These are phyloP conservation scores for Cantharis rustica DNA, from an alignment of 2,888 invertebrate species.

Conservation along the genomic window DNA sequence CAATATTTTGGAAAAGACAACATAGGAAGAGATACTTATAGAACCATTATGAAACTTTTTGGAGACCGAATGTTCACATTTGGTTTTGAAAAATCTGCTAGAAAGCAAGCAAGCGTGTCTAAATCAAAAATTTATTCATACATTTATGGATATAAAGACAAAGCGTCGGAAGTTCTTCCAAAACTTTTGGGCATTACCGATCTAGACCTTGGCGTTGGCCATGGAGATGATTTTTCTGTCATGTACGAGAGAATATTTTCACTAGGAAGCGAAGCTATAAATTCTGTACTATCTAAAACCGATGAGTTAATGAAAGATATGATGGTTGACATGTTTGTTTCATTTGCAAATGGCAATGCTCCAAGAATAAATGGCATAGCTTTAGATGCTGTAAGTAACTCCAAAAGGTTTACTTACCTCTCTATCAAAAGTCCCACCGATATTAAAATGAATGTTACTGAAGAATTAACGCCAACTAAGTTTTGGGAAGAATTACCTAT, in stretches of 20 bases:
- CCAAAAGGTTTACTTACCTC: constrained; percentile 1
- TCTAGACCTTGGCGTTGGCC: not conserved
- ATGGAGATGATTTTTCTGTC: constrained; percentile 6
- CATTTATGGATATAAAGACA: not conserved
- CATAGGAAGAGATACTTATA: no score
- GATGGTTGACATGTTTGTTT: constrained; percentile 3
- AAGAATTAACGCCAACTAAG: not conserved
- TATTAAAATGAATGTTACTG: not conserved
- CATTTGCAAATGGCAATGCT: not conserved
- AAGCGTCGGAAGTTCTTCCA: not conserved
- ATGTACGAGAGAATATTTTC: not conserved
- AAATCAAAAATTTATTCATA: not conserved
- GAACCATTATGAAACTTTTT: no score
- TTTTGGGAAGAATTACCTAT: constrained; percentile 14
- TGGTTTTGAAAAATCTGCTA: no score
- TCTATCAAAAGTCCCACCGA: not conserved
- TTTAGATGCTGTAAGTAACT: not conserved
- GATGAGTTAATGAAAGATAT: constrained; percentile 9
- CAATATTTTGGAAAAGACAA: no score
- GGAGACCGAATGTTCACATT: no score
- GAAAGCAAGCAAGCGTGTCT: not conserved
- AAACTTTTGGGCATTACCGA: not conserved
- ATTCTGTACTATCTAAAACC: not conserved
- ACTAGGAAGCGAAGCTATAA: not conserved
- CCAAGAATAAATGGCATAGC: not conserved